Evolutionary conservation across 1,140 invertebrate species (phyloP).

Genomic region (Drosophila lacteicornis): DNA sequence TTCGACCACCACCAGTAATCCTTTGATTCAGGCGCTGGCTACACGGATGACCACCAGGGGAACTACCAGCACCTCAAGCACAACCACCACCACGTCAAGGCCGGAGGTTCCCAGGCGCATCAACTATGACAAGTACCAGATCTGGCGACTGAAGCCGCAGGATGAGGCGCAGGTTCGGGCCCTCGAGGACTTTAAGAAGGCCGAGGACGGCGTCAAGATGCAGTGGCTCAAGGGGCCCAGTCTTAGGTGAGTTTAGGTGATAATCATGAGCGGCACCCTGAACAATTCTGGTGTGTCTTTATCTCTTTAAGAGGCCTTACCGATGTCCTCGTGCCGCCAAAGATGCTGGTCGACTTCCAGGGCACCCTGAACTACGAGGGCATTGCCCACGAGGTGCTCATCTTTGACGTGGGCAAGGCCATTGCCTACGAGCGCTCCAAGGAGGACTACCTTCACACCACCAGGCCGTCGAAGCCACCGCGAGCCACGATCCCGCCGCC

Average conservation of each 20-base stretch:
- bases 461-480: constrained; percentile 51
- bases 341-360: constrained; percentile 87
- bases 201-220: constrained; percentile 76
- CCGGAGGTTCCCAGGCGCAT: constrained; percentile 57
- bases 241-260: constrained; percentile 51
- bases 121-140: constrained; percentile 80
- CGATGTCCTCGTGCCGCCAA: constrained; percentile 90
- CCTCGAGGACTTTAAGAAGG: constrained; percentile 73
- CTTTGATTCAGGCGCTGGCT: constrained; percentile 60
- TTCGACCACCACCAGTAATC: constrained; percentile 60
- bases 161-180: constrained; percentile 67
- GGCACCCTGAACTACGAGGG: constrained; percentile 87
- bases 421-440: constrained; percentile 87
- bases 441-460: constrained; percentile 68
- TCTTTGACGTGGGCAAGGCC: constrained; percentile 90
- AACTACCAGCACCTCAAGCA: constrained; percentile 34
- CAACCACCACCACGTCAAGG: constrained; percentile 1
- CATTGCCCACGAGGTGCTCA: constrained; percentile 89
- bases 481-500: constrained; percentile 3
- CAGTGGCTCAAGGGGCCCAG: constrained; percentile 84
- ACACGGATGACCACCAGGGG: constrained; percentile 38
- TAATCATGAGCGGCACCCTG: too few species aligned
- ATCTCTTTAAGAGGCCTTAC: constrained; percentile 86
- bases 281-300: too few species aligned
- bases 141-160: constrained; percentile 78